Conservation (phyloP, 2,888 invertebrate species). For the Ochropleura leucogaster region DNA sequence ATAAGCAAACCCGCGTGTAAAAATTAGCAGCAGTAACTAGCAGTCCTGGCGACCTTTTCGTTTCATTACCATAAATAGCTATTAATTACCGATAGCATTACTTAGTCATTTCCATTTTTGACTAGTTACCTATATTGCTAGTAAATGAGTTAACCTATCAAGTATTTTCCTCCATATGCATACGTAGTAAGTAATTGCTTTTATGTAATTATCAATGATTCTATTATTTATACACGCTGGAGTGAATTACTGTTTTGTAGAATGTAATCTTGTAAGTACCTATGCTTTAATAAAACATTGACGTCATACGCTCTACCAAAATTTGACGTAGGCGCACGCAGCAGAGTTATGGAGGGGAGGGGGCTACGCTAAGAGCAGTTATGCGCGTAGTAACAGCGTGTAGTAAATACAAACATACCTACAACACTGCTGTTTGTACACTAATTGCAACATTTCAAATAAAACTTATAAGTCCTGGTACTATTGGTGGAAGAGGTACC, state of each 20-base stretch:
- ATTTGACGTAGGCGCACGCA: slow-evolving; percentile 55
- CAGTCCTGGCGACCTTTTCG: slow-evolving; percentile 6
- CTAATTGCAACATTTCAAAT: slow-evolving; percentile 2
- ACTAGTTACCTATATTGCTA: neutral
- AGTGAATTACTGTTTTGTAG: slow-evolving; percentile 46
- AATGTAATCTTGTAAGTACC: slow-evolving; percentile 53
- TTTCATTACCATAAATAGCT: slow-evolving; percentile 13
- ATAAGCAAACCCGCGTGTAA: slow-evolving; percentile 3
- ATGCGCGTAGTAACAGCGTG: slow-evolving; percentile 38
- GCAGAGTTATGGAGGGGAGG: slow-evolving; percentile 5
- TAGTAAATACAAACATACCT: slow-evolving; percentile 35
- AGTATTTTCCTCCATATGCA: slow-evolving; percentile 47
- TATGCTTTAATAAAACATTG: slow-evolving; percentile 54
- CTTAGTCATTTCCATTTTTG: slow-evolving; percentile 25
- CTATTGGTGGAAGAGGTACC: neutral
- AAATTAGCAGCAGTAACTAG: slow-evolving; percentile 5
- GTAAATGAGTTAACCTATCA: slow-evolving; percentile 28
- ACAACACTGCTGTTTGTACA: neutral
- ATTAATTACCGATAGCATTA: slow-evolving; percentile 4
- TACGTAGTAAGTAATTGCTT: slow-evolving; percentile 48
- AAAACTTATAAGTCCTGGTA: neutral
- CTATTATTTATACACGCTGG: slow-evolving; percentile 47
- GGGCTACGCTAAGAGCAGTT: slow-evolving; percentile 46
- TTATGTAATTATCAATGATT: slow-evolving; percentile 51
- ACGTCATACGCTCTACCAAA: slow-evolving; percentile 54